Evolutionary conservation across 2,888 invertebrate species (phyloP).

Genomic region (Uropetala carovei): DNA sequence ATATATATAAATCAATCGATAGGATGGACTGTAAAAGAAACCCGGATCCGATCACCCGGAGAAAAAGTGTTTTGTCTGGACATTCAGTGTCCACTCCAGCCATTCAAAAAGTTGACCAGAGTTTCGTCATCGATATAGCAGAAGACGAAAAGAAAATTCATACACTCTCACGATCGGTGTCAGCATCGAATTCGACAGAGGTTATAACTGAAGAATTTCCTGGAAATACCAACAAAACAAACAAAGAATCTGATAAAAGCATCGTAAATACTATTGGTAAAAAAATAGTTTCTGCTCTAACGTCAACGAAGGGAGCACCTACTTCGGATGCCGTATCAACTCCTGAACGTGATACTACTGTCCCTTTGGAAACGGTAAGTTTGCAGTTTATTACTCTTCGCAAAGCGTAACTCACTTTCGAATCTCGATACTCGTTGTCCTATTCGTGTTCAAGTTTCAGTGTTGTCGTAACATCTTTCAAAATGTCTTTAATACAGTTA

Average conservation of each 20-base stretch:
- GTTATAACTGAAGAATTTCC: neutral
- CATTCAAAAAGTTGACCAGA: neutral
- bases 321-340: neutral
- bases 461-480: too few relatives aligned
- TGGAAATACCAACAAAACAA: neutral
- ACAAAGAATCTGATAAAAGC: neutral
- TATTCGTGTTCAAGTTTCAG: too few relatives aligned
- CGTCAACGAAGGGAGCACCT: conserved; percentile 5
- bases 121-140: neutral
- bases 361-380: conserved; percentile 37
- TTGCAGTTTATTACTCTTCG: neutral
- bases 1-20: neutral
- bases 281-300: neutral
- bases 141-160: neutral
- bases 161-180: neutral
- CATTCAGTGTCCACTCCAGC: conserved; percentile 19
- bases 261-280: neutral
- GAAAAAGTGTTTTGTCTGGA: neutral
- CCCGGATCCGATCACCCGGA: neutral
- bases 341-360: neutral
- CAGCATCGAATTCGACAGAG: conserved; percentile 16
- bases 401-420: neutral
- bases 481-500: too few relatives aligned
- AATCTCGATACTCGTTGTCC: too few relatives aligned
- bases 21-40: neutral